Conservation (phyloP, 2,113 vertebrate species). For the Lanius ludovicianus region DNA sequence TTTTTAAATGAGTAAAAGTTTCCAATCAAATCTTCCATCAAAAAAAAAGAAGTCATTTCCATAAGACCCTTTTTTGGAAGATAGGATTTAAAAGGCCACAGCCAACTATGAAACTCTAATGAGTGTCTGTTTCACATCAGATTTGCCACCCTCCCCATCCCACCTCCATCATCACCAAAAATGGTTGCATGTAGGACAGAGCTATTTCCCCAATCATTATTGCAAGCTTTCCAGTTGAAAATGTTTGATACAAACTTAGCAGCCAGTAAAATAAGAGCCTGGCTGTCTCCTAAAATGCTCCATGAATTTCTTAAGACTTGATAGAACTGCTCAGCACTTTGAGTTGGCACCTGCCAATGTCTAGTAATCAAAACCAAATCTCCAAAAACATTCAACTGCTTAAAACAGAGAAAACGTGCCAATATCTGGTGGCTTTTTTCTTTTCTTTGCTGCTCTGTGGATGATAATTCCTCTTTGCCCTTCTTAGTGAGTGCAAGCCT, state of each 20-base stretch:
- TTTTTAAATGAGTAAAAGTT: neutral
- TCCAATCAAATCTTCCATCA: neutral
- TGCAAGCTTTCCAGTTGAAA: neutral
- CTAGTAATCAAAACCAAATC: neutral
- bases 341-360: neutral
- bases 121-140: neutral
- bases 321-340: neutral
- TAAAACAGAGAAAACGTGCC: neutral
- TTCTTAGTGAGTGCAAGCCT: neutral
- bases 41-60: neutral
- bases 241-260: neutral
- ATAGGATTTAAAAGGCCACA: neutral
- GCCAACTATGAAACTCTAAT: neutral
- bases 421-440: neutral
- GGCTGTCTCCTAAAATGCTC: neutral
- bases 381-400: neutral
- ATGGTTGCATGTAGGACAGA: neutral
- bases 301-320: neutral
- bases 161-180: neutral
- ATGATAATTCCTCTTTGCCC: neutral
- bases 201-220: neutral
- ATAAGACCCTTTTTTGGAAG: neutral
- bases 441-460: neutral
- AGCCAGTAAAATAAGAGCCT: neutral
- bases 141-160: neutral